Evolutionary conservation across 2,797 vertebrate genomes (phyloP), one percentile per base, ranked within the genome.

Genomic region (Hippoglossus hippoglossus): DNA sequence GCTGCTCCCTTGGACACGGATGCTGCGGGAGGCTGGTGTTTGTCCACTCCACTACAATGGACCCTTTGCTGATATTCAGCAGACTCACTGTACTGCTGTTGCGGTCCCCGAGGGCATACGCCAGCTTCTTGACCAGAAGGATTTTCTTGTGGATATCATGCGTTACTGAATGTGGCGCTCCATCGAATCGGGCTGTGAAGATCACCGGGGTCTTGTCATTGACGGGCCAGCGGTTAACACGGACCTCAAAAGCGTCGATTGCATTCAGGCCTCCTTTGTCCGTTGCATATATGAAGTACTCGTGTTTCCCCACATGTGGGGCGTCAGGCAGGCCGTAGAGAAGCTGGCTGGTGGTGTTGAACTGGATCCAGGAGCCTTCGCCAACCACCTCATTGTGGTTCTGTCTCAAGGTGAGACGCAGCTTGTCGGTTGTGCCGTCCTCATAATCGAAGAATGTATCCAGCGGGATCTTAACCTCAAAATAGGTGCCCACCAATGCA

Each of bases 331-430:
- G 91, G 63, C 98, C 98, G 0, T 98, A 99, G 77, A 99, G 96
- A 11, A 99, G 95, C 78, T 99, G 98, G 90, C 97, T 99, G 56
- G 98, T 98, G 88, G 95, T 97, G 81, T 99, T 99, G 84, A 99
- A 98, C 87, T 97, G 97, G 34, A 99, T 97, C 98, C 98, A 99
- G 0, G 96, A 97, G 49, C 93, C 95, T 59, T 98, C 97, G 3
- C 93, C 94, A 0, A 97, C 92, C 62, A 94, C 89, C 19, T 98
- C 96, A 62, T 95, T 95, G 67, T 96, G 94, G 76, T 96, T 96
- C 52, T 96, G 94, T 76, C 96, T 96, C 83, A 99, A 73, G 1
- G 96, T 96, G 34, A 99, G 91, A 72, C 96, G 95, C 54, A 99
- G 92, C 75, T 98, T 98, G 86, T 99, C 98, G 0, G 98, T 99